Percentiles rank a stretch among this genome's conserved stretches.
These are phyloP conservation scores for Calycopis cecrops DNA, from an alignment of 1,140 invertebrate species.

Conservation along the genomic window DNA sequence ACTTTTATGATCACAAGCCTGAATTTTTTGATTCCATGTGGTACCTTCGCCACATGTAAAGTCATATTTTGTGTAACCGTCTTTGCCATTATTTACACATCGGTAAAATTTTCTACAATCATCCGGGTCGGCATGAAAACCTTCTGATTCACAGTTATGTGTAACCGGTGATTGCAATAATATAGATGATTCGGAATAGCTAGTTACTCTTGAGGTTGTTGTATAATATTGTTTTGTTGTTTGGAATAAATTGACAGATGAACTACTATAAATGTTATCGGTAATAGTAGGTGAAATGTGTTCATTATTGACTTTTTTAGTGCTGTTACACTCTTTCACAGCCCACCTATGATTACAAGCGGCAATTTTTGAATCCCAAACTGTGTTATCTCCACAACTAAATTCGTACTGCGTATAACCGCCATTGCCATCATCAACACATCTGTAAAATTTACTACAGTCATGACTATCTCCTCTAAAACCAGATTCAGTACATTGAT, in stretches of 20 bases:
- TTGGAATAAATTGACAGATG: conserved; percentile 10
- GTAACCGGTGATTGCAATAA: conserved; percentile 4
- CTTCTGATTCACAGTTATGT: conserved; percentile 70
- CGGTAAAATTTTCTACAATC: conserved; percentile 81
- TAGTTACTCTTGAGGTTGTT: conserved; percentile 4
- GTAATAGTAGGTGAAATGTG: conserved; percentile 2
- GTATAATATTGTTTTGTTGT: conserved; percentile 18
- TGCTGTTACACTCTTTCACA: conserved; percentile 61
- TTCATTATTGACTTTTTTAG: conserved; percentile 13
- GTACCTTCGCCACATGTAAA: conserved; percentile 81
- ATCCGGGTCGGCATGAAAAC: conserved; percentile 74
- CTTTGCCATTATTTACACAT: conserved; percentile 78
- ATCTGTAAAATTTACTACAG: conserved; percentile 83
- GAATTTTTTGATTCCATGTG: conserved; percentile 77
- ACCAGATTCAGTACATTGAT: conserved; percentile 65
- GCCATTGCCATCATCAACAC: conserved; percentile 77
- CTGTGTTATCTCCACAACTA: conserved; percentile 79
- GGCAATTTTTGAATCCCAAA: conserved; percentile 78
- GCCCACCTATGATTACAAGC: conserved; percentile 79
- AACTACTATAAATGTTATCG: background rate
- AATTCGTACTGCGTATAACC: conserved; percentile 78
- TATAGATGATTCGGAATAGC: conserved; percentile 4
- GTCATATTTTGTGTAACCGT: conserved; percentile 76
- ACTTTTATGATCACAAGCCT: conserved; percentile 75
- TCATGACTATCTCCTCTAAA: conserved; percentile 77